phyloP scores from a whole-genome alignment of 1,140 invertebrate species.

The Heliconius hewitsoni region DNA sequence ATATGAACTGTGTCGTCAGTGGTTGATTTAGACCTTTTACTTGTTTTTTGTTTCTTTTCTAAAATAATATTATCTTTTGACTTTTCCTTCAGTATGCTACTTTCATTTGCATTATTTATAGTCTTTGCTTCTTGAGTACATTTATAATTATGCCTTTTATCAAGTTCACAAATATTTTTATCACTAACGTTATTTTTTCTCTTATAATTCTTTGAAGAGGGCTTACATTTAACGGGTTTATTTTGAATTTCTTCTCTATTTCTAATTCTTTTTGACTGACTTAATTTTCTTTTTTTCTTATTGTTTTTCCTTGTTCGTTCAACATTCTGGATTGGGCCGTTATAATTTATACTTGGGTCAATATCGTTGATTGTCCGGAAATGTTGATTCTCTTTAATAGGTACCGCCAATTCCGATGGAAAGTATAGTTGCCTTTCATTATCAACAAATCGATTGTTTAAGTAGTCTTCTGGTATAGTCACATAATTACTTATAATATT shows the following conservation, averaged over 20 bases:
- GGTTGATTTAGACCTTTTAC: neutral
- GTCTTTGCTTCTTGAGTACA: neutral
- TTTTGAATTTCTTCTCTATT: neutral
- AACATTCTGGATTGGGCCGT: neutral
- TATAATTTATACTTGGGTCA: neutral
- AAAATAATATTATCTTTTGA: neutral
- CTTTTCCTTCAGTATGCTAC: neutral
- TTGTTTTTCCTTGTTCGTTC: neutral
- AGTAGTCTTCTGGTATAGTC: conserved; percentile 46
- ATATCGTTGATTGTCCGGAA: neutral
- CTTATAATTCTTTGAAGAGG: neutral
- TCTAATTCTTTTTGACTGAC: neutral
- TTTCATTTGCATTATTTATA: neutral
- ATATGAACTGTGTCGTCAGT: neutral
- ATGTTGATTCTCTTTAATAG: neutral
- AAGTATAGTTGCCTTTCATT: neutral
- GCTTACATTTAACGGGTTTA: neutral
- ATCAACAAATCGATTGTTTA: conserved; percentile 23
- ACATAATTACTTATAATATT: conserved; percentile 58
- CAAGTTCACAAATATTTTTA: neutral
- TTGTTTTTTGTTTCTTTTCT: neutral
- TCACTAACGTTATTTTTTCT: neutral
- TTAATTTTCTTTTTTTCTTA: neutral
- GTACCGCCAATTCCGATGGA: neutral
- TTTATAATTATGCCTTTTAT: neutral